A percentile compares a stretch with the other conserved stretches of the same genome.
phyloP scores from a whole-genome alignment of 2,888 invertebrate genomes.

The Leucoma salicis region DNA sequence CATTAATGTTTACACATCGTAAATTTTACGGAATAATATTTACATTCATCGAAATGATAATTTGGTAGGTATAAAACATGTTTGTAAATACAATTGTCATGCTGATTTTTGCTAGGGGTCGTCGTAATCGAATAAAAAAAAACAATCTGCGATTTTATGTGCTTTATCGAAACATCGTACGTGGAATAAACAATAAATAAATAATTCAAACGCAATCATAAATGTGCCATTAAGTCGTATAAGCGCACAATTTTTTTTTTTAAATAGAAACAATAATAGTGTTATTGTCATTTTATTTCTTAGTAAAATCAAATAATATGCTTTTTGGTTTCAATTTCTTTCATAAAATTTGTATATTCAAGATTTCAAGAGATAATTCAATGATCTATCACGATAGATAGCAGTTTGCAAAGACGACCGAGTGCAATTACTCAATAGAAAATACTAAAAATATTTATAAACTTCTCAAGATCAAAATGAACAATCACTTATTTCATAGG shows the following conservation, averaged over 20 bases:
- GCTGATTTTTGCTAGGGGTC: slow-evolving; percentile 17
- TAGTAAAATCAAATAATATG: neutral
- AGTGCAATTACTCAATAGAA: neutral
- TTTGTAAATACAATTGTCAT: slow-evolving; percentile 23
- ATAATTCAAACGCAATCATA: neutral
- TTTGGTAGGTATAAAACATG: slow-evolving; percentile 29
- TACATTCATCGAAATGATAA: slow-evolving; percentile 40
- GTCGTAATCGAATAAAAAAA: slow-evolving; percentile 28
- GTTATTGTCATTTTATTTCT: neutral
- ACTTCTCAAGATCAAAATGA: too few relatives aligned
- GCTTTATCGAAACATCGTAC: slow-evolving; percentile 12
- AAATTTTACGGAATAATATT: slow-evolving; percentile 43
- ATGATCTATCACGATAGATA: neutral
- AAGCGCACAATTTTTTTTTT: neutral
- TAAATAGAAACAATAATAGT: neutral
- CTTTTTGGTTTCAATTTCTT: too few relatives aligned
- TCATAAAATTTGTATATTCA: neutral
- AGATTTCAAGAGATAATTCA: neutral
- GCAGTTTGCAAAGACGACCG: neutral
- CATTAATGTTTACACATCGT: slow-evolving; percentile 28
- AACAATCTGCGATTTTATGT: slow-evolving; percentile 23
- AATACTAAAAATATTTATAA: too few relatives aligned
- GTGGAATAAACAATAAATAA: neutral
- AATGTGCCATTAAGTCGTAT: neutral
- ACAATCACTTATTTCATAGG: too few relatives aligned